Evolutionary conservation across 2,113 vertebrate species (phyloP).

Genomic region (Oplegnathus fasciatus): DNA sequence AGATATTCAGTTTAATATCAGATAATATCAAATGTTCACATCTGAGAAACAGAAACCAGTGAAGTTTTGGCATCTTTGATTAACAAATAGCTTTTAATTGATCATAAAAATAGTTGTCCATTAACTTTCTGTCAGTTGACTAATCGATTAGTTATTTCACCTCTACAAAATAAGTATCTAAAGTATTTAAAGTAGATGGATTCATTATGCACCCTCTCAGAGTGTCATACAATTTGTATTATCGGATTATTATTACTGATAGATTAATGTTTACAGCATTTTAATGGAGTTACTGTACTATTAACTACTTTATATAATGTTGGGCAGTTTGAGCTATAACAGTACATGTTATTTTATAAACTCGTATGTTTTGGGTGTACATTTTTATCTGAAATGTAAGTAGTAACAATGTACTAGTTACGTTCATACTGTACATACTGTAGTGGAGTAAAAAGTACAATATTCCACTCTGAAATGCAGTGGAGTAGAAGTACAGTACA

Average conservation of each 20-base stretch:
- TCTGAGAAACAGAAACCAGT: too few species aligned
- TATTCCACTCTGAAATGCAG: background rate
- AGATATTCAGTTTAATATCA: too few species aligned
- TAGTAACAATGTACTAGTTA: background rate
- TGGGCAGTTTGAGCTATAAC: background rate
- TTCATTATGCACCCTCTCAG: too few species aligned
- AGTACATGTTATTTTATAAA: background rate
- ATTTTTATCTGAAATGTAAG: background rate
- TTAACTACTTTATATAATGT: background rate
- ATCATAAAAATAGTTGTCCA: background rate
- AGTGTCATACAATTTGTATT: too few species aligned
- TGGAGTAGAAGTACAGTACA: background rate
- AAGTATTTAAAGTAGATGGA: too few species aligned
- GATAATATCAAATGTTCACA: too few species aligned
- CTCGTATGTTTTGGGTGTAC: too few species aligned
- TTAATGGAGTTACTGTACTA: background rate
- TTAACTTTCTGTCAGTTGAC: too few species aligned
- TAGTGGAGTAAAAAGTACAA: background rate
- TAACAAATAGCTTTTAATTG: background rate
- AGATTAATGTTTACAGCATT: background rate
- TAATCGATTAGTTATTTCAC: too few species aligned
- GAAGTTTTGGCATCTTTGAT: background rate
- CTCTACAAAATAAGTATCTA: too few species aligned
- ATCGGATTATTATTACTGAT: background rate
- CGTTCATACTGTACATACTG: background rate